These are phyloP conservation scores for Apamea anceps DNA, from an alignment of 2,888 invertebrate species.

Conservation along the genomic window DNA sequence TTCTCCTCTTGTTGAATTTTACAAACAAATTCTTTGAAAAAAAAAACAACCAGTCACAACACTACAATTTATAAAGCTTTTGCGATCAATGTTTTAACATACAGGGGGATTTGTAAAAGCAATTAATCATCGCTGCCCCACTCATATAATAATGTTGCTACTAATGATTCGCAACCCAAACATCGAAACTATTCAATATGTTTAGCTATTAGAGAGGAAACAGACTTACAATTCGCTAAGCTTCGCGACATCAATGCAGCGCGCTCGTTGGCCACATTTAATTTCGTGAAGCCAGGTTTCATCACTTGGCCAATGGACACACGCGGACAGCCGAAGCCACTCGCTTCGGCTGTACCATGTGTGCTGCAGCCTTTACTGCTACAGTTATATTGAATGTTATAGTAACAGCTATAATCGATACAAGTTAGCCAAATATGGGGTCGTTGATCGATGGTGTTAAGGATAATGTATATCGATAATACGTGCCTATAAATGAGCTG, in stretches of 20 bases:
- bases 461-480: constrained; percentile 40
- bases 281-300: not conserved
- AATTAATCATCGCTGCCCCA: constrained; percentile 60
- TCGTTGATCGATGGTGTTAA: constrained; percentile 42
- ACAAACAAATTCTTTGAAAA: not conserved
- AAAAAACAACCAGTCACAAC: constrained; percentile 39
- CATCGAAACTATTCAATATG: constrained; percentile 60
- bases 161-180: constrained; percentile 76
- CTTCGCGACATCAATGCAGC: not conserved
- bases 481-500: constrained; percentile 21
- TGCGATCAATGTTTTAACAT: constrained; percentile 54
- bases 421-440: constrained; percentile 51
- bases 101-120: constrained; percentile 28
- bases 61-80: constrained; percentile 46
- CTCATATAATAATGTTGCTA: constrained; percentile 40
- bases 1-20: not conserved
- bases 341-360: not conserved
- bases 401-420: constrained; percentile 43
- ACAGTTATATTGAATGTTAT: constrained; percentile 21
- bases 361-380: constrained; percentile 18
- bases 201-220: constrained; percentile 49
- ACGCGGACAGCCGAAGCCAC: too few relatives aligned
- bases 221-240: not conserved
- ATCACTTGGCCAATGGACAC: not conserved
- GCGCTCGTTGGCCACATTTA: not conserved